Conservation (phyloP, 2,113 vertebrate species). For the Uropsilus gracilis region DNA sequence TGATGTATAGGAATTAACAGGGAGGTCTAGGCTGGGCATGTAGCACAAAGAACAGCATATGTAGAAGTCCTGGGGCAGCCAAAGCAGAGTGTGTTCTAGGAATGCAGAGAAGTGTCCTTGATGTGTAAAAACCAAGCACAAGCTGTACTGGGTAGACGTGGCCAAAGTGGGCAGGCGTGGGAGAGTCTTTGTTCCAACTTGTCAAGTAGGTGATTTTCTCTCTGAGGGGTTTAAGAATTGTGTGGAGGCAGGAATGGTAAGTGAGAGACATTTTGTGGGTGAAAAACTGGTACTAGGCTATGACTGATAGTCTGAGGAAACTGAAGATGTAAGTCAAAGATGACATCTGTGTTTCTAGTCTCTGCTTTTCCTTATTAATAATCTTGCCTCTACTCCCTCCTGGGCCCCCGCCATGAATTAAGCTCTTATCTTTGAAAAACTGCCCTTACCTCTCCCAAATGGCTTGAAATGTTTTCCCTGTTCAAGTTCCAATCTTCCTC, state of each 20-base stretch:
- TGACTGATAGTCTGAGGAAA: background rate
- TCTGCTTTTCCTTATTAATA: background rate
- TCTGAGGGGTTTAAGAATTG: background rate
- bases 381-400: background rate
- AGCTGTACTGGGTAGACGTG: background rate
- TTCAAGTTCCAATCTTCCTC: background rate
- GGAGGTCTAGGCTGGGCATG: background rate
- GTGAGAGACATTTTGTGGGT: background rate
- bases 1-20: background rate
- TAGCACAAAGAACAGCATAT: background rate
- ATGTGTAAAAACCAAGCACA: background rate
- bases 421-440: background rate
- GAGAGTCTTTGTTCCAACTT: background rate
- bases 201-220: background rate
- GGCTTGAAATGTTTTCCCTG: background rate
- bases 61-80: background rate
- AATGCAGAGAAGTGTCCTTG: background rate
- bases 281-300: background rate
- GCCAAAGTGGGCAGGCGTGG: background rate
- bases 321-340: background rate
- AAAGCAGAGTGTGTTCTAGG: background rate
- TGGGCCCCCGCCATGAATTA: background rate
- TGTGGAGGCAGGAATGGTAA: background rate
- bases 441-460: background rate
- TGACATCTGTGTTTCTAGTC: background rate